Evolutionary conservation across 2,888 invertebrate genomes (phyloP).

Genomic region (Synergus umbraculus): DNA sequence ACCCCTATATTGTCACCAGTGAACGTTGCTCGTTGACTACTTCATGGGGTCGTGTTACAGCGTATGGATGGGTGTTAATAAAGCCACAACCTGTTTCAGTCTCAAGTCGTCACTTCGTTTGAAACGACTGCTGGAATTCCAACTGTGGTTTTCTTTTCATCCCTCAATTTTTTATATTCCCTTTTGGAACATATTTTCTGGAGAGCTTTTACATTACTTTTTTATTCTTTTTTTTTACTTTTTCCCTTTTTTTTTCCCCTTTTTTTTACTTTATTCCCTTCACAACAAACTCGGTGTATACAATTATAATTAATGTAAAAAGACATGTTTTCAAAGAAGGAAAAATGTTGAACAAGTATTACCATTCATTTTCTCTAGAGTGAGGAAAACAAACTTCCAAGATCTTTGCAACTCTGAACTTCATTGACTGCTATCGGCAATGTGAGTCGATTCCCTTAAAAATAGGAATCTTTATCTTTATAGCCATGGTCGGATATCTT

Average conservation of each 20-base stretch:
- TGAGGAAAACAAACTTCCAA: constrained; percentile 25
- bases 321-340: background rate
- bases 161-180: constrained; percentile 6
- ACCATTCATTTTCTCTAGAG: background rate
- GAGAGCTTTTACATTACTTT: too few relatives aligned
- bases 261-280: constrained; percentile 3
- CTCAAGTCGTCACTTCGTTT: background rate
- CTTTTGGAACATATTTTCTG: background rate
- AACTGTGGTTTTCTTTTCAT: background rate
- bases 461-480: constrained; percentile 13
- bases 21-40: constrained; percentile 44
- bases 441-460: background rate
- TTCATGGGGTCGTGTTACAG: constrained; percentile 34
- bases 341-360: background rate
- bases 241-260: too few relatives aligned
- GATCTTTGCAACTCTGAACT: constrained; percentile 1
- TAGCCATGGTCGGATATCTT: background rate
- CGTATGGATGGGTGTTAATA: constrained; percentile 47
- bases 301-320: too few relatives aligned
- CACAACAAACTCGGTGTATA: background rate
- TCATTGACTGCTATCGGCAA: background rate
- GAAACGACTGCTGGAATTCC: constrained; percentile 4
- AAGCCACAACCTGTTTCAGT: constrained; percentile 45
- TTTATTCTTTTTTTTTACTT: background rate
- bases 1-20: constrained; percentile 23